Evolutionary conservation across 2,888 invertebrate genomes (phyloP).

Genomic region (Linnaemya tessellans): DNA sequence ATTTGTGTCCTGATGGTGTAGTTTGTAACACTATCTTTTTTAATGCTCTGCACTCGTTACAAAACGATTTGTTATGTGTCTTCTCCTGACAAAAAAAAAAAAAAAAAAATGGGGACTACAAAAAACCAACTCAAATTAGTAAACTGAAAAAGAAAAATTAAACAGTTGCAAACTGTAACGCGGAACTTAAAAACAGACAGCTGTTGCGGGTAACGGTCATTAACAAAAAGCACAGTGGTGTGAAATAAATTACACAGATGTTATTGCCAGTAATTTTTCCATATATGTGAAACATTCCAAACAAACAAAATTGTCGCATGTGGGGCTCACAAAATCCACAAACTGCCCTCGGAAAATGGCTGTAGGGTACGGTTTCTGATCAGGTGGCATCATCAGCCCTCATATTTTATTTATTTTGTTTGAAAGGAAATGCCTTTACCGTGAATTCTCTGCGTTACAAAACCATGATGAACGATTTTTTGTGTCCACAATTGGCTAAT

Average conservation of each 20-base stretch:
- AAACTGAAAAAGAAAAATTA: conserved; percentile 19
- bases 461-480: too few species aligned
- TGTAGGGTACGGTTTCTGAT: too few species aligned
- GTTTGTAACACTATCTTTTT: conserved; percentile 10
- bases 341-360: too few species aligned
- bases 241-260: neutral
- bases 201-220: conserved; percentile 61
- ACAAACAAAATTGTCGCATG: too few species aligned
- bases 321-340: too few species aligned
- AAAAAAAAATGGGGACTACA: neutral
- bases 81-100: conserved; percentile 52
- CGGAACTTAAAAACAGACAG: conserved; percentile 47
- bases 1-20: neutral
- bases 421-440: too few species aligned
- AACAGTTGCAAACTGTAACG: conserved; percentile 18
- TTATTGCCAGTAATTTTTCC: too few species aligned
- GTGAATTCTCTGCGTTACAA: too few species aligned
- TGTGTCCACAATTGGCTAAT: too few species aligned
- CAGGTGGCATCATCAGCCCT: too few species aligned
- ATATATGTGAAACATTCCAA: too few species aligned
- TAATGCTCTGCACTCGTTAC: conserved; percentile 63
- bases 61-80: conserved; percentile 70
- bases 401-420: too few species aligned
- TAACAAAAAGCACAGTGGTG: neutral
- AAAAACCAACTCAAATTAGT: neutral